Evolutionary conservation across 2,113 vertebrate genomes (phyloP), one percentile per base, ranked within the genome.

Genomic region (Tamias sibiricus): DNA sequence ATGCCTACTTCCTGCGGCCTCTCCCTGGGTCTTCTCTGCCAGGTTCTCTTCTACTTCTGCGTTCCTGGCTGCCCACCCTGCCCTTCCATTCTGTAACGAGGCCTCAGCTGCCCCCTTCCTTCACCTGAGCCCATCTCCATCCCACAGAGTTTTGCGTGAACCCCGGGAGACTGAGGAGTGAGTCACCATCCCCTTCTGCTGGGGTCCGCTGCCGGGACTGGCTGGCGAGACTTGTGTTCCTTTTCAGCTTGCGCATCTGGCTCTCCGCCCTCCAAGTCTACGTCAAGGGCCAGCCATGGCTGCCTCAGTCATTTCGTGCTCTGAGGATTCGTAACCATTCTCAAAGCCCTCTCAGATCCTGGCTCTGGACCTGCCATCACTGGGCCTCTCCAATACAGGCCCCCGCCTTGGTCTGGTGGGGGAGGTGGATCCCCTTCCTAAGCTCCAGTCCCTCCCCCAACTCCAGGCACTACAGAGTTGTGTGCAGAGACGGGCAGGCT

Each of bases 391-490:
- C 35, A 30, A 40, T 44, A 14, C 35, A 66, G 40, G 64, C 47
- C 40, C 62, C 64, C 4, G n/a, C 57, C n/a, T 62, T 49, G 42
- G 28, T 49, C 40, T 6, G 44, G 37, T 22, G 22, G 83, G 32
- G 26, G 2, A 28, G 13, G 22, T 11, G 19, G 64, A 26, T 26
- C 35, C 19, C 8, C 12, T 44, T 14, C 47, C 30, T 0, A 4
- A 0, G 1, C 42, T 49, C 35, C 16, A 0, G n/a, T 11, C 32
- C 24, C 30, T n/a, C 44, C 47, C 40, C 76, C 28, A 10, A 57
- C 22, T 30, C 19, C 44, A 30, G 47, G 68, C 10, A 40, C 35
- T 30, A n/a, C 6, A 11, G 14, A 12, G 2, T 2, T 0, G 6
- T 26, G 64, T 19, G 14, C 17, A 47, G n/a, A 79, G 47, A 30